Evolutionary conservation across 2,113 vertebrate species (phyloP), one percentile per base, ranked within the genome.

Genomic region (Reinhardtius hippoglossoides): DNA sequence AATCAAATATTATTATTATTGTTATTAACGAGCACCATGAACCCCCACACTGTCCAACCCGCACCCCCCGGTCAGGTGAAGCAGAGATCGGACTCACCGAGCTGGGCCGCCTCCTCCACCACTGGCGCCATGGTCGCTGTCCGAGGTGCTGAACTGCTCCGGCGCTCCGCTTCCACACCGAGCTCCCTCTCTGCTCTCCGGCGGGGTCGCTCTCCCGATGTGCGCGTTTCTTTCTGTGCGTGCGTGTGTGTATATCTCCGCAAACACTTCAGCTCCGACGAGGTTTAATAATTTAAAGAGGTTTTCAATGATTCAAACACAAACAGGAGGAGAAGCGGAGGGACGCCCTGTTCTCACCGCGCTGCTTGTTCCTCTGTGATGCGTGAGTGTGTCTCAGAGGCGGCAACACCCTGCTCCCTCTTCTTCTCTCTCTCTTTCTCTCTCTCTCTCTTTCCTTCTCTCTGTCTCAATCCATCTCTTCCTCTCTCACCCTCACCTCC

Each of bases 121-220:
- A 95, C 93, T 46, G 97, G 97, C 94, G 97, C 96, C 97, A 99
- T 98, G 90, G 83, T 89, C 67, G 81, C 92, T 96, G 91, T 93
- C 96, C 95, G 52, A 91, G 94, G 96, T 93, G 75, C 96, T 96
- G 96, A 94, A 92, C 69, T 27, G 52, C 18, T 76, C 67, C 62
- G 10, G 6, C 4, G n/a, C n/a, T 23, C 37, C n/a, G 31, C 6
- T 35, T 9, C 18, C 46, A 14, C 44, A 46, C 44, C 12, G 44
- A 46, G 44, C 57, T 59, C 26, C 24, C 15, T 58, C 31, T 71
- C 55, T n/a, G 57, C 16, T 55, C 68, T 18, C 9, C 5, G 4
- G n/a, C 10, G 27, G 16, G 9, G 7, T n/a, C 50, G 18, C 50
- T 58, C 54, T 76, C 67, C 67, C 27, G 73, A 3, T 44, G 60